Evolutionary conservation across 2,113 vertebrate genomes (phyloP).

Genomic region (Atherinomorus stipes): DNA sequence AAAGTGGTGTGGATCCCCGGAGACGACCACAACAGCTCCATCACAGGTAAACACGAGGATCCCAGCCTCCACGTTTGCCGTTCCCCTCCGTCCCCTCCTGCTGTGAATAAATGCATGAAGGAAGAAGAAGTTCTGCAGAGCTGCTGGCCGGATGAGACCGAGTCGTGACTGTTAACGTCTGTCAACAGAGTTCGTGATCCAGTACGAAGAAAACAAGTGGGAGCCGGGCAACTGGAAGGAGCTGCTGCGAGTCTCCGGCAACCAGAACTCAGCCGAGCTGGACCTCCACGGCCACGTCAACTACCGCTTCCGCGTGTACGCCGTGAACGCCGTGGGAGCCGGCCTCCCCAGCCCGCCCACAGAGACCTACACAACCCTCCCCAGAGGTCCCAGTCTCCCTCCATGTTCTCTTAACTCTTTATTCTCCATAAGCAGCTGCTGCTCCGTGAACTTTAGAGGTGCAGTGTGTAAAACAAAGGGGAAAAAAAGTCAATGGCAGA

Average conservation of each 20-base stretch:
- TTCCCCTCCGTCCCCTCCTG: background rate
- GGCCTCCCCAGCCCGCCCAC: conserved; percentile 86
- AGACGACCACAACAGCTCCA: conserved; percentile 89
- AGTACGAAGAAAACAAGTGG: conserved; percentile 90
- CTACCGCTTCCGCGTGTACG: conserved; percentile 89
- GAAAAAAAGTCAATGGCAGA: too few relatives aligned
- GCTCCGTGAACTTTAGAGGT: conserved; percentile 71
- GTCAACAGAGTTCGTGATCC: conserved; percentile 89
- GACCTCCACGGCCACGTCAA: conserved; percentile 86
- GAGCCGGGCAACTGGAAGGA: conserved; percentile 90
- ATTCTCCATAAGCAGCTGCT: conserved; percentile 32
- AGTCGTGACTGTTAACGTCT: conserved; percentile 21
- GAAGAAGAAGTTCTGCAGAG: conserved; percentile 54
- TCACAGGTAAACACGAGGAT: conserved; percentile 85
- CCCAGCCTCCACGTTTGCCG: conserved; percentile 18
- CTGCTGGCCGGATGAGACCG: conserved; percentile 50
- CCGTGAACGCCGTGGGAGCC: conserved; percentile 87
- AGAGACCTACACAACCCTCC: conserved; percentile 86
- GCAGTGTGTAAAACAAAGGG: too few relatives aligned
- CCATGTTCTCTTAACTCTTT: conserved; percentile 27
- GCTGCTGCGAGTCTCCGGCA: conserved; percentile 80
- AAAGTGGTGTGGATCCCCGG: conserved; percentile 91
- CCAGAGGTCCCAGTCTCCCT: conserved; percentile 82
- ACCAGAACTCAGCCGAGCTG: conserved; percentile 80
- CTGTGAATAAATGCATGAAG: conserved; percentile 38